Conservation (phyloP, 1,140 invertebrate species). For the Popillia japonica region DNA sequence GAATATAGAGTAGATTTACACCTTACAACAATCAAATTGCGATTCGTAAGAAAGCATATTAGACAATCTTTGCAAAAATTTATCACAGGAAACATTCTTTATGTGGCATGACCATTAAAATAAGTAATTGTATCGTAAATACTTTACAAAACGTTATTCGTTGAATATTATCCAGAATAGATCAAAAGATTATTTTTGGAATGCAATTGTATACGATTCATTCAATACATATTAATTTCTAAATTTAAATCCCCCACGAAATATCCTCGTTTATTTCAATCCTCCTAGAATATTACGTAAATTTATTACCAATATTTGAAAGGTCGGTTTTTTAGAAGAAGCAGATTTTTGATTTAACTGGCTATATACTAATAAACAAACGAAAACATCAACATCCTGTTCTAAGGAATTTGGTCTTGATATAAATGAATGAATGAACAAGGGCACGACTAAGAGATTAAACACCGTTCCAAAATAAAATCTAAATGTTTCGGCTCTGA, state of each 20-base stretch:
- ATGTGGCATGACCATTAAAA: too few species aligned
- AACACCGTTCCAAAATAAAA: slow-evolving; percentile 22
- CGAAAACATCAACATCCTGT: slow-evolving; percentile 13
- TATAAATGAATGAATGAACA: slow-evolving; percentile 24
- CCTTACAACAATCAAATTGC: too few species aligned
- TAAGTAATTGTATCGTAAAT: too few species aligned
- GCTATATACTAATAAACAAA: neutral
- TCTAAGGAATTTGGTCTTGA: slow-evolving; percentile 4
- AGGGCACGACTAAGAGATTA: slow-evolving; percentile 10
- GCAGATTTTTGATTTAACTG: neutral
- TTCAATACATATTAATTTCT: neutral
- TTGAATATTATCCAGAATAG: too few species aligned
- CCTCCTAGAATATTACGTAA: neutral
- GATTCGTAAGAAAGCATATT: too few species aligned
- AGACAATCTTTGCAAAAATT: too few species aligned
- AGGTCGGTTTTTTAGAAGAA: neutral
- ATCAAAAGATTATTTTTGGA: too few species aligned
- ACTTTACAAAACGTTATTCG: too few species aligned
- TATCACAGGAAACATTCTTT: too few species aligned
- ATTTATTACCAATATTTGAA: neutral
- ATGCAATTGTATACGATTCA: too few species aligned
- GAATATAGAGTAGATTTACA: too few species aligned
- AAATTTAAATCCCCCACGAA: neutral
- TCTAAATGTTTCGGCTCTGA: slow-evolving; percentile 14
- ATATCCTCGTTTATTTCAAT: neutral